Evolutionary conservation across 2,113 vertebrate species (phyloP).

Genomic region (Hypocryptadius cinnamomeus): DNA sequence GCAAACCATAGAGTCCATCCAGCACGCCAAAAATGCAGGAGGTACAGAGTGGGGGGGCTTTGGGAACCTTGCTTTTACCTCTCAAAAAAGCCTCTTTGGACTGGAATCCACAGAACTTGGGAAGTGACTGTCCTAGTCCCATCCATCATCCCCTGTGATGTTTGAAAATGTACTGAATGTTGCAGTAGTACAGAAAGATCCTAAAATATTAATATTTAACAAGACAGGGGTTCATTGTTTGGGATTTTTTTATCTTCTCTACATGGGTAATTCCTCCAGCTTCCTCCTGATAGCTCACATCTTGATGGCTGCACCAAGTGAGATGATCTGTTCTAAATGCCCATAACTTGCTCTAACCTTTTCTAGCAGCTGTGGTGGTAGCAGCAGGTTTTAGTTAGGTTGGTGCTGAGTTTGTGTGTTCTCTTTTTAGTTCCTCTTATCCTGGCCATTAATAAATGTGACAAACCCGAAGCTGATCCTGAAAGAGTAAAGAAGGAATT

Average conservation of each 20-base stretch:
- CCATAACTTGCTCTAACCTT: background rate
- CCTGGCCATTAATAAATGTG: slow-evolving; percentile 94
- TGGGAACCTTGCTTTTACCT: background rate
- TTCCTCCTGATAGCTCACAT: background rate
- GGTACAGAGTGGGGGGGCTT: slow-evolving; percentile 59
- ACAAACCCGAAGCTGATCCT: slow-evolving; percentile 84
- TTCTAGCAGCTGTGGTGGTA: background rate
- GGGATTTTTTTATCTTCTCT: background rate
- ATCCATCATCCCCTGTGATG: background rate
- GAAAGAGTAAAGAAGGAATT: slow-evolving; percentile 85
- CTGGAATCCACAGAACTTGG: background rate
- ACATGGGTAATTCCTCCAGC: background rate
- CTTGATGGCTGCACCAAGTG: fast-evolving
- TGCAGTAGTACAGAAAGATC: background rate
- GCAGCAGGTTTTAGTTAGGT: background rate
- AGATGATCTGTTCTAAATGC: background rate
- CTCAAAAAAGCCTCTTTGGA: background rate
- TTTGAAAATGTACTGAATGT: background rate
- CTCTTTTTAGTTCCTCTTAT: slow-evolving; percentile 82
- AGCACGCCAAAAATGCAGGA: slow-evolving; percentile 81
- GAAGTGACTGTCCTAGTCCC: background rate
- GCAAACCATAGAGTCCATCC: slow-evolving; percentile 91
- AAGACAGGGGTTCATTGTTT: background rate
- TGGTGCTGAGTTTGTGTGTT: background rate
- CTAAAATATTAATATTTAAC: background rate